Base-by-base conservation (phyloP, 2,888 invertebrate genomes). In the Steinernema scapterisci region DNA sequence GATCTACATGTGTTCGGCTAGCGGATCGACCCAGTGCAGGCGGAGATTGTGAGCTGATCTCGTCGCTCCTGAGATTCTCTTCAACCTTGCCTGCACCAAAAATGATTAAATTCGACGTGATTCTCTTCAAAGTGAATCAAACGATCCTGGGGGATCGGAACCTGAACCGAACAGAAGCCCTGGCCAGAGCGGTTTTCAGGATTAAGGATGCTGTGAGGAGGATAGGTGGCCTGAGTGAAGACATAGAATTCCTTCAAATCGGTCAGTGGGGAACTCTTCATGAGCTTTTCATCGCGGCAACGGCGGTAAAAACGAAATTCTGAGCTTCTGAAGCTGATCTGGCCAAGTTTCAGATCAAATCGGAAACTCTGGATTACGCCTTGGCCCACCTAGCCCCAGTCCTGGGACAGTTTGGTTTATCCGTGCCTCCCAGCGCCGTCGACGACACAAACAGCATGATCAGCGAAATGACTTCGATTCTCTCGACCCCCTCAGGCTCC, bases 231-330 rank as follows among this genome's bases (percentile, higher is more conserved):
- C 38, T 63, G 31, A 63, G 63, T n/a, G 63, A 63, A 11, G 25
- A 27, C 27, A 2, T 63, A 27, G 63, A 63, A 25, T 63, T 63
- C 31, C 27, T 27, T 16, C 16, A 63, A 9, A 63, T 63, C 19
- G 63, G 63, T 16, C 63, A 63, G 31, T 63, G 63, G 63, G 63
- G 63, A 16, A 63, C 63, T 7, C 63, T 63, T 9, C 63, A 63
- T 27, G 63, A 63, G 16, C 38, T 63, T 5, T 63, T 31, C 31
- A 31, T 63, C 31, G 25, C 63, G 2, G 27, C 63, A 2, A 31
- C 11, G 27, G 21, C 31, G 21, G 7, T 63, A 6, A 25, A 31
- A 25, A 52, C 5, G n/a, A 16, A 3, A 2, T 48, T 48, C 48
- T 7, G 13, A n/a, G 48, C 54, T 5, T 54, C 21, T 19, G 5